These are phyloP conservation scores for Drosophila arizonae DNA, from an alignment of 1,140 invertebrate species.

Conservation along the genomic window DNA sequence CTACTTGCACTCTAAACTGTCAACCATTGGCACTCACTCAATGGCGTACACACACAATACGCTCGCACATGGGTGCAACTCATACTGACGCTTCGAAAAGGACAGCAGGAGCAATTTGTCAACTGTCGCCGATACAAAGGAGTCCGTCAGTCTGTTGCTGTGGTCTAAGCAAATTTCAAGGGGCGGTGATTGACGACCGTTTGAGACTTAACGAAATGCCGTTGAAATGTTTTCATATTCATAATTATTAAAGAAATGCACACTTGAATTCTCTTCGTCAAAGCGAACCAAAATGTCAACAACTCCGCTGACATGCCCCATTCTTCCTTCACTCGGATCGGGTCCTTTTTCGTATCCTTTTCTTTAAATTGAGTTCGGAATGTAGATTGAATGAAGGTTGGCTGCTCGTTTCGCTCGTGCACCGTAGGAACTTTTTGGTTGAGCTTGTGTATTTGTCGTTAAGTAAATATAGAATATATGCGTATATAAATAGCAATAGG, in stretches of 20 bases:
- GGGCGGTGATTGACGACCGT: conserved; percentile 67
- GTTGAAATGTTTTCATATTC: conserved; percentile 68
- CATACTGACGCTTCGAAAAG: conserved; percentile 57
- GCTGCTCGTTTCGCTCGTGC: conserved; percentile 25
- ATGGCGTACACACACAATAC: conserved; percentile 1
- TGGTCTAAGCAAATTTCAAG: conserved; percentile 35
- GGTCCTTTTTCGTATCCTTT: conserved; percentile 6
- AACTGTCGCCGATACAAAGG: conserved; percentile 67
- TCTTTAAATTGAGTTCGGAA: background rate
- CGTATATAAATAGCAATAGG: conserved; percentile 18
- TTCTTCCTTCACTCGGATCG: background rate
- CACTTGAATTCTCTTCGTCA: conserved; percentile 60
- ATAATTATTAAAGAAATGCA: conserved; percentile 80
- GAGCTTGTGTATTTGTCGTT: conserved; percentile 57
- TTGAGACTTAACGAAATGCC: conserved; percentile 55
- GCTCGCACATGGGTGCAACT: background rate
- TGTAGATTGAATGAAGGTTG: conserved; percentile 9
- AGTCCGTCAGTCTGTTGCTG: conserved; percentile 12
- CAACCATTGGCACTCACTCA: conserved; percentile 17
- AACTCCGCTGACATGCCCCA: conserved; percentile 55
- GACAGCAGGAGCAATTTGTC: conserved; percentile 70
- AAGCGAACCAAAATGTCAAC: conserved; percentile 70
- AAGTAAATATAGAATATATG: conserved; percentile 23
- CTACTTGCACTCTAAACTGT: conserved; percentile 29
- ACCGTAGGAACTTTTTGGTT: conserved; percentile 67